Conservation (phyloP, 2,113 vertebrate genomes). For the Podiceps cristatus region DNA sequence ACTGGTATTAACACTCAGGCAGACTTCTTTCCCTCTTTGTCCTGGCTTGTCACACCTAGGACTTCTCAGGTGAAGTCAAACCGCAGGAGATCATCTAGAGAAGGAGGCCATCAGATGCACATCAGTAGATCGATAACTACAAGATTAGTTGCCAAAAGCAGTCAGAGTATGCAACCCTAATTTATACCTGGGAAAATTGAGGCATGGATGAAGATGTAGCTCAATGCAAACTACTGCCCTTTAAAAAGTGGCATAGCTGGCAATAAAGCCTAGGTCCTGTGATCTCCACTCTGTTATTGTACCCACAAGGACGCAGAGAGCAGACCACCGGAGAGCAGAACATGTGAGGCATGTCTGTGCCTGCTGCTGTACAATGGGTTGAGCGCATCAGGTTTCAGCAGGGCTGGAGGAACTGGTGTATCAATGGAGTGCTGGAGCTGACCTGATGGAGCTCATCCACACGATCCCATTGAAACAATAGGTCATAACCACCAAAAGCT, state of each 20-base stretch:
- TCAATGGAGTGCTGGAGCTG: neutral
- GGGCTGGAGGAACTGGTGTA: neutral
- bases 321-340: neutral
- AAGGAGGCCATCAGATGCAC: neutral
- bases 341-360: accelerated
- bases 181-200: conserved; percentile 3
- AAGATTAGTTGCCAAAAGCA: neutral
- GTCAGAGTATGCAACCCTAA: neutral
- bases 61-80: neutral
- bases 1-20: neutral
- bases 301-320: neutral
- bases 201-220: neutral
- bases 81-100: neutral
- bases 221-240: neutral
- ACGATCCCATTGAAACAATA: neutral
- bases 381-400: neutral
- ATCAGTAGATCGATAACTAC: neutral
- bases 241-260: neutral
- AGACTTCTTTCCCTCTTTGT: neutral
- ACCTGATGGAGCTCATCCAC: neutral
- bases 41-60: neutral
- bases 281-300: neutral
- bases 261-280: neutral
- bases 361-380: neutral
- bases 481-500: neutral